These are phyloP conservation scores for Otus sunia DNA, from an alignment of 2,113 vertebrate genomes.

Conservation along the genomic window DNA sequence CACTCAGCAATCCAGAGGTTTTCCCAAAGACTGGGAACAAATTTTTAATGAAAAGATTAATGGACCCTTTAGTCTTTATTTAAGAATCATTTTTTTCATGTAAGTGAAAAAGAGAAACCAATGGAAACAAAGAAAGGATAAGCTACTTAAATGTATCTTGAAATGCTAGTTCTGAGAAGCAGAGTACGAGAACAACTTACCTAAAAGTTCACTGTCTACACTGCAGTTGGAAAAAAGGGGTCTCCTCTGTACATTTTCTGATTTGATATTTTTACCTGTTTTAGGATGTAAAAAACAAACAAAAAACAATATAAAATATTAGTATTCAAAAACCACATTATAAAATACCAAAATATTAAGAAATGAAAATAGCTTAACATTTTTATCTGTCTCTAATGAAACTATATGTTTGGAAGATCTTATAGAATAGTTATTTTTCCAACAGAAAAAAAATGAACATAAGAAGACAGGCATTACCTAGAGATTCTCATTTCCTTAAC, in stretches of 20 bases:
- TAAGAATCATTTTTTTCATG: background rate
- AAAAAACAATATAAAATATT: background rate
- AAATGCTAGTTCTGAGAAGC: background rate
- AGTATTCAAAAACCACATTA: background rate
- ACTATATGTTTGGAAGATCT: background rate
- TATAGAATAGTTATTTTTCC: background rate
- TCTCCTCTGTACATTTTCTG: conserved; percentile 38
- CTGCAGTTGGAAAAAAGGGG: conserved; percentile 81
- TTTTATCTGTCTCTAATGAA: background rate
- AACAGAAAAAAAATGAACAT: background rate
- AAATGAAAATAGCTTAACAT: background rate
- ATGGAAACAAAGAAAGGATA: background rate
- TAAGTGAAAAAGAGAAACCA: background rate
- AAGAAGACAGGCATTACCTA: background rate
- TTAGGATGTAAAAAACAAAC: background rate
- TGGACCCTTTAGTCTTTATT: background rate
- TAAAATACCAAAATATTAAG: background rate
- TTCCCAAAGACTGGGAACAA: background rate
- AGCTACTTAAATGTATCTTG: background rate
- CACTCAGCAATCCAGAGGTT: background rate
- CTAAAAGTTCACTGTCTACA: conserved; percentile 73
- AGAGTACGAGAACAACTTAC: conserved; percentile 61
- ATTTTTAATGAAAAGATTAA: background rate
- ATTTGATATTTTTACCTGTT: conserved; percentile 6
- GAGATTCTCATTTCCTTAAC: background rate